phyloP scores from a whole-genome alignment of 2,888 invertebrate species.

The Ophion obscuratus region DNA sequence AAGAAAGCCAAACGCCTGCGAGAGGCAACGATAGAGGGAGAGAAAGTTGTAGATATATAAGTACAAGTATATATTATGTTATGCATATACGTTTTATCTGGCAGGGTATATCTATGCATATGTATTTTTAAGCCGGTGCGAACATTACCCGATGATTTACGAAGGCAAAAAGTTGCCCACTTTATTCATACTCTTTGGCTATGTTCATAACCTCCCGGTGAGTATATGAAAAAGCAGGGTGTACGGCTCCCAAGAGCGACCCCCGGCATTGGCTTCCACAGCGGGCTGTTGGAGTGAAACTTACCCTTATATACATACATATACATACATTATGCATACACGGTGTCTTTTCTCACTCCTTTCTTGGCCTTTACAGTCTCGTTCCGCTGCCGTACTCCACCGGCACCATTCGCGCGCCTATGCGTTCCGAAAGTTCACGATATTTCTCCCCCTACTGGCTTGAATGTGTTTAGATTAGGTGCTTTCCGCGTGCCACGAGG shows the following conservation, averaged over 20 bases:
- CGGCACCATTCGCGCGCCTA: slow-evolving; percentile 37
- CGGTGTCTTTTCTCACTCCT: slow-evolving; percentile 22
- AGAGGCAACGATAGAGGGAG: slow-evolving; percentile 8
- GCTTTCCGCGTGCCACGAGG: slow-evolving; percentile 25
- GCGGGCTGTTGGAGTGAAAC: slow-evolving; percentile 46
- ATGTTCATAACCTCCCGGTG: slow-evolving; percentile 76
- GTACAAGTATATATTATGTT: slow-evolving; percentile 18
- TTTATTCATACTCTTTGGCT: slow-evolving; percentile 80
- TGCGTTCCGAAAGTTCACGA: slow-evolving; percentile 59
- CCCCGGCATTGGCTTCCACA: slow-evolving; percentile 59
- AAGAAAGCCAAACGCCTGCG: slow-evolving; percentile 28
- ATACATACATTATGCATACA: slow-evolving; percentile 27
- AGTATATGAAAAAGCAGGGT: slow-evolving; percentile 76
- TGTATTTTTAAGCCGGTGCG: slow-evolving; percentile 74
- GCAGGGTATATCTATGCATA: slow-evolving; percentile 59
- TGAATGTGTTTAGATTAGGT: slow-evolving; percentile 78
- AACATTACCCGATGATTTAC: slow-evolving; percentile 80
- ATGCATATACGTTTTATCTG: slow-evolving; percentile 5
- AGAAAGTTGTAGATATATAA: slow-evolving; percentile 10
- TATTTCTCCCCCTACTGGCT: slow-evolving; percentile 72
- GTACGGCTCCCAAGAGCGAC: slow-evolving; percentile 66
- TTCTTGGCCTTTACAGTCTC: slow-evolving; percentile 35
- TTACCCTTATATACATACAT: slow-evolving; percentile 38
- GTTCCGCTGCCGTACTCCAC: slow-evolving; percentile 35
- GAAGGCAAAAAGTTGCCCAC: slow-evolving; percentile 79